Evolutionary conservation across 2,797 vertebrate species (phyloP).

Genomic region (Carcharodon carcharias): DNA sequence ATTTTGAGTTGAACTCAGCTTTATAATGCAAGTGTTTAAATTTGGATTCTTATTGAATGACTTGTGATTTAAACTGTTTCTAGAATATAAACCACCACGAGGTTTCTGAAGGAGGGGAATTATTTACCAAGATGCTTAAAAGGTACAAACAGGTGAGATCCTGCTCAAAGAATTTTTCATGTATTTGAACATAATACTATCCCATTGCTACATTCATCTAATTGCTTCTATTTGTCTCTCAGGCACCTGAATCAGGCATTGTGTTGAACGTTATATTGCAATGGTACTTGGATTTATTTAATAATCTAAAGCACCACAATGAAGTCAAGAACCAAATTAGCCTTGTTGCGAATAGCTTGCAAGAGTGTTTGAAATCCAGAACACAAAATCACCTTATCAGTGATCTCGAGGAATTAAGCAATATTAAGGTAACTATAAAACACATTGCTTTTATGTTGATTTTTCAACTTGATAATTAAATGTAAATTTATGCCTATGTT

Average conservation of each 20-base stretch:
- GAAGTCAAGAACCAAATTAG: not conserved
- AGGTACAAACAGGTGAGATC: slow-evolving; percentile 23
- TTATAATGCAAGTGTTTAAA: not conserved
- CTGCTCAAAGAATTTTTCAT: not conserved
- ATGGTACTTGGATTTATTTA: slow-evolving; percentile 1
- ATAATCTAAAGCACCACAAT: not conserved
- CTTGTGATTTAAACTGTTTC: slow-evolving; percentile 12
- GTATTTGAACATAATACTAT: not conserved
- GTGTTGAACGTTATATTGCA: not conserved
- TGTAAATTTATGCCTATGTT: not conserved
- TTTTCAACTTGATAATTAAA: not conserved
- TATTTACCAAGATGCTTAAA: not conserved
- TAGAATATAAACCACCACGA: slow-evolving; percentile 24
- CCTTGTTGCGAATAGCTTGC: not conserved
- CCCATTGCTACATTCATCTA: not conserved
- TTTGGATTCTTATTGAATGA: not conserved
- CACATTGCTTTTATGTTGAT: not conserved
- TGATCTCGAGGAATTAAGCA: slow-evolving; percentile 7
- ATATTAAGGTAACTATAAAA: not conserved
- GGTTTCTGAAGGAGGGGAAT: not conserved
- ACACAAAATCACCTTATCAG: not conserved
- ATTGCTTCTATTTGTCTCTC: not conserved
- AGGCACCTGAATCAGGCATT: not conserved
- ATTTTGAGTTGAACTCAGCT: not conserved
- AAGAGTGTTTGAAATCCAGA: not conserved